phyloP scores from a whole-genome alignment of 2,113 vertebrate species.

The Heterotis niloticus region DNA sequence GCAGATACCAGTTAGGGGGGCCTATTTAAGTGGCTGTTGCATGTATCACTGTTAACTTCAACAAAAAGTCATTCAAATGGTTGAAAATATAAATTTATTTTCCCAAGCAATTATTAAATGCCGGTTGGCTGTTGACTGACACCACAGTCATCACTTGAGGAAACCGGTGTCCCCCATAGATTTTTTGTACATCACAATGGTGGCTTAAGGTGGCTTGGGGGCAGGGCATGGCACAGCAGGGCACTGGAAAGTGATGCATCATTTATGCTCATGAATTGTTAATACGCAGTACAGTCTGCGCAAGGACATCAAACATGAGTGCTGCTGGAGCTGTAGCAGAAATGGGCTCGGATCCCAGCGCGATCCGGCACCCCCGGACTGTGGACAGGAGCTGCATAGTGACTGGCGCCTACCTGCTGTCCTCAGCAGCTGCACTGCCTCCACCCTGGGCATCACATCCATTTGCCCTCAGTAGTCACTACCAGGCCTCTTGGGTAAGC shows the following conservation, averaged over 20 bases:
- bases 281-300: conserved; percentile 29
- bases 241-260: conserved; percentile 46
- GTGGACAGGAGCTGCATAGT: conserved; percentile 28
- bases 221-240: conserved; percentile 34
- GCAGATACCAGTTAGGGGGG: no score
- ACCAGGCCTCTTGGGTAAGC: conserved; percentile 51
- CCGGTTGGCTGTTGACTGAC: no score
- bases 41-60: no score
- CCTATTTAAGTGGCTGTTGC: no score
- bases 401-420: conserved; percentile 40
- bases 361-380: conserved; percentile 35
- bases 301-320: conserved; percentile 41
- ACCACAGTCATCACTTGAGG: no score
- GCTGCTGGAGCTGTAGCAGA: conserved; percentile 23
- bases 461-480: conserved; percentile 51
- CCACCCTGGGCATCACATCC: conserved; percentile 36
- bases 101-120: no score
- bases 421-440: conserved; percentile 30
- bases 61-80: no score
- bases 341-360: conserved; percentile 35
- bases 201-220: conserved; percentile 49
- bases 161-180: not conserved
- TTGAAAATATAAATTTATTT: no score
- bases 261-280: conserved; percentile 63
- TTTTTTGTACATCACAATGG: not conserved